Conservation (phyloP, 1,140 invertebrate genomes). For the Cydia fagiglandana region DNA sequence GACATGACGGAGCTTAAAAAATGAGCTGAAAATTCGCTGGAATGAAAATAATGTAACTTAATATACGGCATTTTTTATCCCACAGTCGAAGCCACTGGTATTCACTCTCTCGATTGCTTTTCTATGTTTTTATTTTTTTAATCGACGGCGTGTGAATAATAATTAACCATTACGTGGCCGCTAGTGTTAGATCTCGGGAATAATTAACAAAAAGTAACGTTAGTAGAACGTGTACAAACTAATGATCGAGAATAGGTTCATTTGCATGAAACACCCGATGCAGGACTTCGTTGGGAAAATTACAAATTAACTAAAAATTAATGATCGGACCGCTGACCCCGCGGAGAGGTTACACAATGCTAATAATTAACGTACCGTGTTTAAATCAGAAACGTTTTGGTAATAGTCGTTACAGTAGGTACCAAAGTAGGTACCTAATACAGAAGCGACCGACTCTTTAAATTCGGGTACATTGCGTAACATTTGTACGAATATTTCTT, state of each 20-base stretch:
- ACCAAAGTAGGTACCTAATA: too few species aligned
- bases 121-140: conserved; percentile 35
- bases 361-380: conserved; percentile 38
- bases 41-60: neutral
- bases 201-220: conserved; percentile 75
- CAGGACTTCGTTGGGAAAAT: conserved; percentile 58
- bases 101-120: conserved; percentile 3
- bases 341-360: conserved; percentile 41
- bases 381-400: conserved; percentile 36
- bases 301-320: conserved; percentile 61
- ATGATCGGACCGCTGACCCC: conserved; percentile 41
- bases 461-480: neutral
- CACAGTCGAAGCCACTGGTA: neutral
- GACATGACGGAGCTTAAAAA: too few species aligned
- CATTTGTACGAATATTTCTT: neutral
- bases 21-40: too few species aligned
- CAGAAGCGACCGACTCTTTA: neutral
- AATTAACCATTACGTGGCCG: conserved; percentile 43
- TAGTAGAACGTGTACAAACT: conserved; percentile 70
- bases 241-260: conserved; percentile 75
- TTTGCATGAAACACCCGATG: conserved; percentile 74
- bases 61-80: neutral
- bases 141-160: conserved; percentile 47
- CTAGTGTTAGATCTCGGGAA: conserved; percentile 56
- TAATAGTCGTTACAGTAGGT: too few species aligned